Evolutionary conservation across 2,797 vertebrate species (phyloP).

Genomic region (Pampus argenteus): DNA sequence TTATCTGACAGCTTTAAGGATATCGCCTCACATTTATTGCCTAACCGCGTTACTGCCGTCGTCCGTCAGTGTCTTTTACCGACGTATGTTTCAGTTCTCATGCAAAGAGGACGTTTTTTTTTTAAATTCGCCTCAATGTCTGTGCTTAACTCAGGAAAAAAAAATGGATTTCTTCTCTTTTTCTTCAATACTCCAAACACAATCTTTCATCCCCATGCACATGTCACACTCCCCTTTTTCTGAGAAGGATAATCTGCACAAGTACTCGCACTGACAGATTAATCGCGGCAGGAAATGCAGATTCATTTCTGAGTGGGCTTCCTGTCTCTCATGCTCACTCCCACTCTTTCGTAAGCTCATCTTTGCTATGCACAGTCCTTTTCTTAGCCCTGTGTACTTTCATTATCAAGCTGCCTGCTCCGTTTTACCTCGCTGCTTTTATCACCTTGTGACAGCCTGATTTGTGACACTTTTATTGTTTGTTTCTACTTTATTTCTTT

Average conservation of each 20-base stretch:
- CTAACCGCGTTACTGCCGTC: constrained; percentile 36
- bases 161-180: constrained; percentile 13
- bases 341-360: constrained; percentile 40
- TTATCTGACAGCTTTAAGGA: constrained; percentile 60
- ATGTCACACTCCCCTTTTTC: constrained; percentile 60
- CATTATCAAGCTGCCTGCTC: constrained; percentile 30
- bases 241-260: constrained; percentile 65
- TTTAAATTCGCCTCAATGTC: constrained; percentile 5
- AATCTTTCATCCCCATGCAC: constrained; percentile 61
- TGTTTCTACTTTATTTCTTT: constrained; percentile 42
- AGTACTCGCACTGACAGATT: constrained; percentile 64
- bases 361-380: constrained; percentile 38
- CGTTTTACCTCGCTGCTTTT: constrained; percentile 46
- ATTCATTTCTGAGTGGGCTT: constrained; percentile 64
- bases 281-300: constrained; percentile 67
- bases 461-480: constrained; percentile 59
- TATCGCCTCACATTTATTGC: constrained; percentile 23
- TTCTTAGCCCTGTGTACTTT: constrained; percentile 21
- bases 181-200: constrained; percentile 33
- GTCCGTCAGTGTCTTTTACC: constrained; percentile 36
- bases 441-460: constrained; percentile 30
- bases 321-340: constrained; percentile 53
- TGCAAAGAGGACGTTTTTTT: background rate
- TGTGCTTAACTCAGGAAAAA: constrained; percentile 24
- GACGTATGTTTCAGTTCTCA: constrained; percentile 2